Evolutionary conservation across 2,888 invertebrate species (phyloP).

Genomic region (Steinernema scapterisci): DNA sequence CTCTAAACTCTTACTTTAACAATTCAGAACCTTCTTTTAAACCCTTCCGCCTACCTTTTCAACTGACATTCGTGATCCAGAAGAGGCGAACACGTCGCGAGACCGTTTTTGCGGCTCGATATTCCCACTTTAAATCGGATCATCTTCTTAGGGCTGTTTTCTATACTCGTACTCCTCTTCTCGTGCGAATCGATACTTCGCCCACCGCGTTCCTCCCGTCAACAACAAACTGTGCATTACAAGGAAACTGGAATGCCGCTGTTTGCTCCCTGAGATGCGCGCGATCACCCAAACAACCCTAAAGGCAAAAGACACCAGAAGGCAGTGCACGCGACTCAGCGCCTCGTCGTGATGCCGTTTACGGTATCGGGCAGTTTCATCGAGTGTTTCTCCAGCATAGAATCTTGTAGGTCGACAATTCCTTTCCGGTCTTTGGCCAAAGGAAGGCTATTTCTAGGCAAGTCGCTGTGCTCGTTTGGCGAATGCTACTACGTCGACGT

Average conservation of each 20-base stretch:
- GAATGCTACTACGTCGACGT: conserved; percentile 17
- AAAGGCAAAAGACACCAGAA: not conserved
- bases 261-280: not conserved
- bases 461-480: conserved; percentile 12
- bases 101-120: too few relatives aligned
- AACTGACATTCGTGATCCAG: too few relatives aligned
- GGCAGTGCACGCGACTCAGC: not conserved
- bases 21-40: too few relatives aligned
- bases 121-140: conserved; percentile 6
- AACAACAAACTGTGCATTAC: not conserved
- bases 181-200: conserved; percentile 6
- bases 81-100: too few relatives aligned
- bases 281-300: too few relatives aligned
- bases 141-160: conserved; percentile 5
- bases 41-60: too few relatives aligned
- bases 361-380: conserved; percentile 6
- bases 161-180: not conserved
- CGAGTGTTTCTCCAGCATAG: conserved; percentile 2
- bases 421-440: not conserved
- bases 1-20: not conserved
- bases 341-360: not conserved
- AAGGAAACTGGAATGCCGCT: conserved; percentile 12
- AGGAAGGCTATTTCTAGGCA: not conserved
- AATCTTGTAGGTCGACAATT: not conserved
- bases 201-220: not conserved